phyloP scores from a whole-genome alignment of 2,797 vertebrate genomes.

The Sciurus vulgaris region DNA sequence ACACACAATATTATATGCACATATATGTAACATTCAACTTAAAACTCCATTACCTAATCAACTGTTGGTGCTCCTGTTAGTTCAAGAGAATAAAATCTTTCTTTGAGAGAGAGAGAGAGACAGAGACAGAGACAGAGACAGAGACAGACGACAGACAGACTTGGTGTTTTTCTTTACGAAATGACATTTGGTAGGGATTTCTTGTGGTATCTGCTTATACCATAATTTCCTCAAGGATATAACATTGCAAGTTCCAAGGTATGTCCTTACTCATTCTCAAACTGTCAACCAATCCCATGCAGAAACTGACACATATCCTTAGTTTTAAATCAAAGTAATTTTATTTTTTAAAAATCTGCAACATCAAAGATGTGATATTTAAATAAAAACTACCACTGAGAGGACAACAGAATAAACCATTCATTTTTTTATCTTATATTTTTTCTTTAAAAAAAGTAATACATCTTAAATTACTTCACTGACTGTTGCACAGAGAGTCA shows the following conservation, averaged over 20 bases:
- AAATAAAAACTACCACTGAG: slow-evolving; percentile 52
- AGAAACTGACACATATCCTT: slow-evolving; percentile 47
- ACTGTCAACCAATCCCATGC: slow-evolving; percentile 35
- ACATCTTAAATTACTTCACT: slow-evolving; percentile 76
- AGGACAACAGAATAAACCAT: slow-evolving; percentile 45
- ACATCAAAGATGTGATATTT: slow-evolving; percentile 48
- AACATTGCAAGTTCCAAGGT: not conserved
- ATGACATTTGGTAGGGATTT: not conserved
- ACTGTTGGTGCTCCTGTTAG: not conserved
- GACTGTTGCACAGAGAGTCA: slow-evolving; percentile 62
- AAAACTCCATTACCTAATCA: slow-evolving; percentile 41
- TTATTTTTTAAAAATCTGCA: not conserved
- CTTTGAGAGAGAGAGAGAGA: not conserved
- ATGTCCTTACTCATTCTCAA: slow-evolving; percentile 36
- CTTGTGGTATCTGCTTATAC: not conserved
- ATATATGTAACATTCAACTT: not conserved
- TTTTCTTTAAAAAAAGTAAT: slow-evolving; percentile 60
- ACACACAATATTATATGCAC: too few relatives aligned
- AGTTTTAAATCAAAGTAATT: slow-evolving; percentile 14
- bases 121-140: not conserved
- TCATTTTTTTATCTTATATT: slow-evolving; percentile 35
- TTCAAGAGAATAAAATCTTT: slow-evolving; percentile 7
- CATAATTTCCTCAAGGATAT: not conserved
- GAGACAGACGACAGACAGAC: not conserved
- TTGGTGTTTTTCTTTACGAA: not conserved